Conservation (phyloP, 2,113 vertebrate species). For the Taxidea taxus region DNA sequence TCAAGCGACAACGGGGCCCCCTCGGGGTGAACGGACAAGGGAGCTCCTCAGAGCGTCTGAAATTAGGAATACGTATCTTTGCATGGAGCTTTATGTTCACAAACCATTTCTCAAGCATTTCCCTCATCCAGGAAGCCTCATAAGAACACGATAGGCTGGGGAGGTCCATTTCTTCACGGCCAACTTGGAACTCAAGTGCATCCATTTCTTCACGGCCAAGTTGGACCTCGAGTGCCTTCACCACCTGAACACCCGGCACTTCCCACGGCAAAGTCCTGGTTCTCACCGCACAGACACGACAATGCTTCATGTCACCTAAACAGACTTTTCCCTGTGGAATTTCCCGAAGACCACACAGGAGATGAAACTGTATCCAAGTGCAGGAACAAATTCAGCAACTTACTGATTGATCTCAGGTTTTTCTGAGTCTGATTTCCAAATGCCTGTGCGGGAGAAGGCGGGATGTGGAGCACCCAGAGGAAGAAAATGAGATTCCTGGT, state of each 20-base stretch:
- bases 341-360: neutral
- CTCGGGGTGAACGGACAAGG: neutral
- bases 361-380: neutral
- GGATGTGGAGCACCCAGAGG: neutral
- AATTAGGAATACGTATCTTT: neutral
- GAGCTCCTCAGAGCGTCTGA: neutral
- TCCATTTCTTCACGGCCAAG: neutral
- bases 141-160: neutral
- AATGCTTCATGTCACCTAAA: neutral
- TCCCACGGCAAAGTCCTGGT: neutral
- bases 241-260: neutral
- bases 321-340: neutral
- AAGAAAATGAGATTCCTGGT: neutral
- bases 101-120: neutral
- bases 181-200: neutral
- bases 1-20: neutral
- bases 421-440: neutral
- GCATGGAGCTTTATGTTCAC: neutral
- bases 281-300: fast-evolving
- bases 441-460: neutral
- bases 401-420: neutral
- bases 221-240: neutral
- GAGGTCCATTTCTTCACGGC: neutral
- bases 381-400: neutral
- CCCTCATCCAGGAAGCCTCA: neutral